Evolutionary conservation across 2,797 vertebrate genomes (phyloP), one percentile per base, ranked within the genome.

Genomic region (Microctenopoma lineatum): DNA sequence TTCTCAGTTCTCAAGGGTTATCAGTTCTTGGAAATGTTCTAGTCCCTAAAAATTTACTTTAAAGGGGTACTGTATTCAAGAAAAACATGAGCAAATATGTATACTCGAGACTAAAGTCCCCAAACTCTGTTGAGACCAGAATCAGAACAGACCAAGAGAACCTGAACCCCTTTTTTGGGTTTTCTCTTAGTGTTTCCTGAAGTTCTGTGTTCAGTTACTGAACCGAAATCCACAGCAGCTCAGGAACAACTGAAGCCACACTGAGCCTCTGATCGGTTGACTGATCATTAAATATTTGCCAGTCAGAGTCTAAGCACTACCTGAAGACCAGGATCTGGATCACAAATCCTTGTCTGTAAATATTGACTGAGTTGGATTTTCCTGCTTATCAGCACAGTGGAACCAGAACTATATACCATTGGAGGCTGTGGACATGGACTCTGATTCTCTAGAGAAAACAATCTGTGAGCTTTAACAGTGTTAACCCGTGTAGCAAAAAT

Each of bases 401-500:
- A 53, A 66, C 46, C 59, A 58, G 27, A 69, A 41, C 12, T 4
- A 34, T 34, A 34, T 32, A 32, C 29, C 29, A 32, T 7, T 2
- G 42, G n/a, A 48, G 13, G n/a, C 80, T 14, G 63, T 61, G 38
- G 26, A 70, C 56, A 27, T 25, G 42, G 50, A 38, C 7, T 32
- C 25, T 25, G 52, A 63, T 59, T 10, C n/a, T 45, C 5, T 71
- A 21, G 48, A 68, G 57, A 25, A 70, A 75, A 59, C 38, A 46
- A 21, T 59, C 51, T 18, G 32, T 61, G 41, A 64, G n/a, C 59
- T 61, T 41, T 16, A 75, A 75, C 85, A 83, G 83, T 75, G 83
- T 86, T 89, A 80, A 77, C 54, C 75, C 80, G 41, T 79, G 77
- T 86, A 84, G 75, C 75, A 62, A 64, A 59, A 4, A 16, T 9